Evolutionary conservation across 2,888 invertebrate genomes (phyloP).

Genomic region (Dromius quadrimaculatus): DNA sequence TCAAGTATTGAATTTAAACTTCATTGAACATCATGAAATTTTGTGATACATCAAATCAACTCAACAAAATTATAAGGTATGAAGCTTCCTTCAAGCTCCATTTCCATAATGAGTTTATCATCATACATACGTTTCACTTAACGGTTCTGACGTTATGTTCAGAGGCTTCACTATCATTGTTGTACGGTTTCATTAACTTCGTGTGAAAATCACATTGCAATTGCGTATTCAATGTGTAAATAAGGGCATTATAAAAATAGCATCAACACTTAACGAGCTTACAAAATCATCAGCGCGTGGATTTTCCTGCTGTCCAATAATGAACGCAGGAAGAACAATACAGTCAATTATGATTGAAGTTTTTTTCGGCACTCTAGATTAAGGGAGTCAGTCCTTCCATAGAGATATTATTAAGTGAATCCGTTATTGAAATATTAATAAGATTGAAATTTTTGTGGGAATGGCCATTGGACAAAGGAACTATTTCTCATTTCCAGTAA

Average conservation of each 20-base stretch:
- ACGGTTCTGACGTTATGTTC: background rate
- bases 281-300: constrained; percentile 1
- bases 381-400: no score
- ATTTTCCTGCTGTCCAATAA: background rate
- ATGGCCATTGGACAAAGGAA: no score
- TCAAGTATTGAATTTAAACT: no score
- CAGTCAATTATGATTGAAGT: background rate
- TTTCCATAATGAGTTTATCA: constrained; percentile 31
- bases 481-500: no score
- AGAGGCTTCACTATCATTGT: background rate
- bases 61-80: no score
- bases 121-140: background rate
- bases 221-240: constrained; percentile 43
- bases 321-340: constrained; percentile 10
- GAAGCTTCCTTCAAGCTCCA: background rate
- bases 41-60: no score
- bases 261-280: constrained; percentile 29
- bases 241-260: constrained; percentile 38
- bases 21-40: no score
- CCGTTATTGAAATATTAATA: no score
- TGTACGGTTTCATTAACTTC: constrained; percentile 20
- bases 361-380: no score
- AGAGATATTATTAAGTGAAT: no score
- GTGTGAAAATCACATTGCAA: constrained; percentile 32
- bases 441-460: no score